A percentile compares a stretch with the other conserved stretches of the same genome.
These are phyloP conservation scores for Falco naumanni DNA, from an alignment of 2,797 vertebrate genomes.

Conservation along the genomic window DNA sequence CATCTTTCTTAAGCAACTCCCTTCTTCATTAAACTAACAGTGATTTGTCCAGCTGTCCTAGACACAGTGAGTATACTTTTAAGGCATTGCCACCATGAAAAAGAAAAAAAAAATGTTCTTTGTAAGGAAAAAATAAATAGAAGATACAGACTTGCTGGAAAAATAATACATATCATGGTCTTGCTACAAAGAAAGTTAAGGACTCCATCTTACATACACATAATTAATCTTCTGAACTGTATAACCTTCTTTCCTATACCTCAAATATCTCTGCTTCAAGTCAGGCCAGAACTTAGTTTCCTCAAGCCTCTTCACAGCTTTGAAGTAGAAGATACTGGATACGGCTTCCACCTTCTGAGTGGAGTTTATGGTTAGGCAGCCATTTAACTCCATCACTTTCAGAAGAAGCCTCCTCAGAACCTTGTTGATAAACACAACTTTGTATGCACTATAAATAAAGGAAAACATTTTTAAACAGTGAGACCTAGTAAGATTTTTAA, in stretches of 20 bases:
- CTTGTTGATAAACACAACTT: neutral
- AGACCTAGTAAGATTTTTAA: neutral
- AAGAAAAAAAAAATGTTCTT: neutral
- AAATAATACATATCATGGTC: no score
- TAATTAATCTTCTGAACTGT: neutral
- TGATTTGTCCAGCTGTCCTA: neutral
- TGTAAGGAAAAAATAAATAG: neutral
- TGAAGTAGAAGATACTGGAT: neutral
- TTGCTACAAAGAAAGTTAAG: neutral
- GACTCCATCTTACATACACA: neutral
- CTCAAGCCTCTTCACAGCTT: neutral
- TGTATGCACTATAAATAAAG: neutral
- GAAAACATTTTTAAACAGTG: neutral
- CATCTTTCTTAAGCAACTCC: neutral
- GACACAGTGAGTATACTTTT: neutral
- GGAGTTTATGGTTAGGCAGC: neutral
- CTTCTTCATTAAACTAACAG: neutral
- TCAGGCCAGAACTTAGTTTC: neutral
- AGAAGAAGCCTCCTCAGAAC: neutral
- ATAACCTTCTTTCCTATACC: neutral
- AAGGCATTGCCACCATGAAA: neutral
- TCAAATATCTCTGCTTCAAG: neutral
- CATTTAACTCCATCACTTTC: neutral
- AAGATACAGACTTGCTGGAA: neutral
- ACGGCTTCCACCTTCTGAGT: neutral